Evolutionary conservation across 2,113 vertebrate species (phyloP), one percentile per base, ranked within the genome.

Genomic region (Boleophthalmus pectinirostris): DNA sequence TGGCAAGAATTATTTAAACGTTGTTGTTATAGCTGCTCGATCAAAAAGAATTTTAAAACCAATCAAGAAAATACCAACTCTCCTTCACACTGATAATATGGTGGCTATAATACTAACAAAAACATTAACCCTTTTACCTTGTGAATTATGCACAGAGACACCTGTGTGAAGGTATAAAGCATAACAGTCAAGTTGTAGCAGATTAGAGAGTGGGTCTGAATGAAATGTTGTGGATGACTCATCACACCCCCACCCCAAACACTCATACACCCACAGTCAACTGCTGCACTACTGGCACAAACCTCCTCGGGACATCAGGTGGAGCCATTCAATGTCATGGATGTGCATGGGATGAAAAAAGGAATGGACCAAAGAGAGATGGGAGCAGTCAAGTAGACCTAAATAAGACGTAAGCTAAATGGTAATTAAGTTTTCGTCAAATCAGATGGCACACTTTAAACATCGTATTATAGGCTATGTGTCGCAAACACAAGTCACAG

Each of bases 191-290:
- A 76, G 78, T 82, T 72, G 21, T 58, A 29, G 73, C 78, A 60
- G 81, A 81, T 78, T 29, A 53, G 74, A 74, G 75, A 71, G 72
- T 78, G 75, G 77, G 82, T 80, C 80, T 89, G 87, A 91, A 84
- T 86, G 68, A 79, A 85, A 89, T 89, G 86, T 85, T 83, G 81
- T 57, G 66, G 81, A 92, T 93, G 91, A 93, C 84, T 93, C 93
- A 92, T 83, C 87, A 78, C 81, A 79, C 85, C 85, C 78, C 63
- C 49, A 51, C 21, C 68, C 49, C 24, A 33, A 61, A 64, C 25
- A 38, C 61, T 61, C 53, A 1, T 56, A 68, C 73, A 51, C 79
- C 72, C 73, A 63, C 64, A 57, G 57, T 82, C 68, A 74, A 73
- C 74, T 81, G 83, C 72, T 43, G 20, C 82, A 85, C 78, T 81